These are phyloP conservation scores for Sebastes ruberrimus DNA, from an alignment of 2,797 vertebrate species.

Conservation along the genomic window DNA sequence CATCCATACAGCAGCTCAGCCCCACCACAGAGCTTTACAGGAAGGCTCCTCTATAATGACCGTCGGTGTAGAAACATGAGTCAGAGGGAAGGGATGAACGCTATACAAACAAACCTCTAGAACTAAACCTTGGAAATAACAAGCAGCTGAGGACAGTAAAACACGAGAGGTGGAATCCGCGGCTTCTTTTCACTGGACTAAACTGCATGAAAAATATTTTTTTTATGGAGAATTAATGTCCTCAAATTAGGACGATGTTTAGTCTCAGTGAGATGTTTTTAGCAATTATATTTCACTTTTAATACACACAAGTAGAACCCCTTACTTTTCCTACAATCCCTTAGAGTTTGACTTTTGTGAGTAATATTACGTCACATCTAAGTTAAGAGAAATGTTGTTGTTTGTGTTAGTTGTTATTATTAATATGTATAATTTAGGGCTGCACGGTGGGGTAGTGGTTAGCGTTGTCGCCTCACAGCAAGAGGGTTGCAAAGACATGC, in stretches of 20 bases:
- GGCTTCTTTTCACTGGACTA: not conserved
- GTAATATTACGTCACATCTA: not conserved
- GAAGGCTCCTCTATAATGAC: conserved; percentile 41
- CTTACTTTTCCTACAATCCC: not conserved
- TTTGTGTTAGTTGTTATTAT: not conserved
- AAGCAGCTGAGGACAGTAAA: conserved; percentile 43
- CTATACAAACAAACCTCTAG: conserved; percentile 49
- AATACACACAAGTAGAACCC: not conserved
- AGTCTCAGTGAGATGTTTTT: conserved; percentile 2
- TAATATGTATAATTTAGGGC: not conserved
- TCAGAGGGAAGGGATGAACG: conserved; percentile 41
- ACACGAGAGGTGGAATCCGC: not conserved
- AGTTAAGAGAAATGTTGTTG: not conserved
- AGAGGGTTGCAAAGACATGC: too few species aligned
- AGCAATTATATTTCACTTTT: not conserved
- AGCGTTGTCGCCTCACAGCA: too few species aligned
- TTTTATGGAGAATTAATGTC: not conserved
- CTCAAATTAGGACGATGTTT: conserved; percentile 9
- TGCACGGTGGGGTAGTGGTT: too few species aligned
- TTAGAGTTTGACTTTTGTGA: not conserved
- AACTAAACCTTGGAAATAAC: conserved; percentile 34
- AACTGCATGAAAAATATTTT: not conserved
- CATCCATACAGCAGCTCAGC: not conserved
- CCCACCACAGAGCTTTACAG: conserved; percentile 37
- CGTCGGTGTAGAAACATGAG: conserved; percentile 45